Base-by-base conservation (phyloP, 2,113 vertebrate genomes). In the Zootoca vivipara region DNA sequence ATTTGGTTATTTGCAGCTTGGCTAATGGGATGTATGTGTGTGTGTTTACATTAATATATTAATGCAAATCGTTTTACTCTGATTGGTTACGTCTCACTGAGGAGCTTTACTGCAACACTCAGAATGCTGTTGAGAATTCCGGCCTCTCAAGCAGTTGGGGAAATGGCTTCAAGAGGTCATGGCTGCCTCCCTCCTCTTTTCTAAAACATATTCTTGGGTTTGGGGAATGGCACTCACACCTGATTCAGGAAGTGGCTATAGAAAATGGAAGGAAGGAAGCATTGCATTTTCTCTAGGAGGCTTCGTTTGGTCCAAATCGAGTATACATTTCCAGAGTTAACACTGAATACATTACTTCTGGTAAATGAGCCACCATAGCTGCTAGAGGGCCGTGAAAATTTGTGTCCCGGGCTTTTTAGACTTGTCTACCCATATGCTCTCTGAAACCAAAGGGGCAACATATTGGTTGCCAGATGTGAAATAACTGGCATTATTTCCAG, bases 41-140 rank as follows among this genome's bases (percentile, higher is more conserved):
- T 83, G 64, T 77, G 70, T 79, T 70, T 86, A 26, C 22, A 40
- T 67, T 35, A 5, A 65, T 82, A 26, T 35, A 22, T 82, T 82
- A 82, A 65, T 79, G 75, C 89, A 90, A 89, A 93, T 94, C 40
- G 58, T n/a, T 24, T 0, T 0, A 18, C 26, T 91, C 26, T 5
- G 35, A 22, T 77, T 77, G 84, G 58, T 85, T 77, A 35, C 65
- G 16, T 4, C 35, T 85, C 13, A 35, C 15, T 20, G 28, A 26
- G 7, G 35, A 64, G 28, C 40, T 46, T 83, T 69, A 70, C 82
- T 91, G 83, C 77, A 87, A 64, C 83, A 28, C 15, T 78, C 79
- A 87, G 1, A 3, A 0, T 77, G 56, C 1, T 64, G 82, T 74
- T 3, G 35, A 67, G 74, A 0, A 0, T 73, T 85, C 65, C 0